Evolutionary conservation across 1,140 invertebrate genomes (phyloP), one percentile per base, ranked within the genome.

Genomic region (Geopemphigus sp.): DNA sequence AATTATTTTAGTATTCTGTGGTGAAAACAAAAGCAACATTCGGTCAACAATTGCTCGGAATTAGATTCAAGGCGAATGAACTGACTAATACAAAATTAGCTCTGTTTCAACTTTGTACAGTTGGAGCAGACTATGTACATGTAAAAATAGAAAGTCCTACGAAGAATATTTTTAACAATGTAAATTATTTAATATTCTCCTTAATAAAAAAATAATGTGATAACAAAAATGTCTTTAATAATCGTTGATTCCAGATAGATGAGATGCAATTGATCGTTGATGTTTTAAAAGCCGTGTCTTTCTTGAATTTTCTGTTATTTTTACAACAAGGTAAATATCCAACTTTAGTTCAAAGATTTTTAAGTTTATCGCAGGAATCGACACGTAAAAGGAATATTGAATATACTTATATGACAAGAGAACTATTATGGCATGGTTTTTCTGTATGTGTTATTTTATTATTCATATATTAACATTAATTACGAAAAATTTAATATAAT

Each of bases 391-490:
- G 88, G 85, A 84, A 86, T 85, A 83, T 89, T 83, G 86, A 90
- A 83, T 88, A 90, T 87, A 84, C 88, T 84, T 86, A 86, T 82
- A 89, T 90, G 87, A 90, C 89, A 19, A 85, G 90, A 80, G 90
- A 91, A 85, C 82, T 91, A 50, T 84, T 91, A 17, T 91, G 90
- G 90, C 88, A 90, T 84, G 89, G 90, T 82, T 89, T 90, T 84
- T 89, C 90, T 85, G 90, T 90, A 85, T 87, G 88, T 82, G 47
- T 22, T 57, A 8, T 50, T 8, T 50, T 68, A 17, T 61, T 26
- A 29, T 59, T 59, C 14, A 26, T 56, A 56, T n/a, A 56, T n/a
- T 22, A 5, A n/a, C 24, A 59, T 24, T 26, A 26, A 39, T 39
- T 39, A n/a, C n/a, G n/a, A n/a, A n/a, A n/a, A n/a, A n/a, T n/a